Evolutionary conservation across 1,140 invertebrate genomes (phyloP), one percentile per base, ranked within the genome.

Genomic region (Eubasilissa regina): DNA sequence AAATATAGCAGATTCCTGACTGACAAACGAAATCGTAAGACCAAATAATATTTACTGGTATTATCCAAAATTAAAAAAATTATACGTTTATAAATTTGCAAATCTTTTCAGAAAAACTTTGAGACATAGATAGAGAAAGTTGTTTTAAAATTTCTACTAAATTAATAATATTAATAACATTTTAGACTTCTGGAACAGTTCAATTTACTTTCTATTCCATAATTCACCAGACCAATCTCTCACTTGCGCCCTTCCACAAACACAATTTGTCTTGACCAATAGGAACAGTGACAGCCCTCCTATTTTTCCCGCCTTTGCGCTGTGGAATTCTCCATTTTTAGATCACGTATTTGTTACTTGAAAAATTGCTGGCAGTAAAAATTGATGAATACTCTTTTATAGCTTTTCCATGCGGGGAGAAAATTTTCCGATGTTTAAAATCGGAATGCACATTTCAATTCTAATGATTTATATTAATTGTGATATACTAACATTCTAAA

Each of bases 201-300:
- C 58, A 17, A 70, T 70, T 70, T 70, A 70, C 66, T 48, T 70
- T 70, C 47, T 25, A 51, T 70, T 70, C 47, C 66, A 70, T 53
- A 70, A 70, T 70, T 51, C 45, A 70, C 66, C 66, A 45, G 66
- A 35, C 47, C 66, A 70, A 70, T 70, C 66, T 70, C 66, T 70
- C 66, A 70, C 66, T 48, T 19, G 7, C 25, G 17, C 58, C 66
- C 66, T 35, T 70, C 47, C 66, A 51, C 45, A 21, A 68, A 66
- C 58, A 66, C 75, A 77, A 77, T 77, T 77, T 77, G 75, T 77
- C 75, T 77, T 60, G 75, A 53, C 75, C 75, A 77, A 77, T 77
- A 77, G 75, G 60, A 60, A 25, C 58, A 64, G 73, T 77, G 75
- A 77, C 75, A 77, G 75, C 75, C 35, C 47, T 77, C 60, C 75